These are phyloP conservation scores for Drusus annulatus DNA, from an alignment of 1,140 invertebrate species.

Conservation along the genomic window DNA sequence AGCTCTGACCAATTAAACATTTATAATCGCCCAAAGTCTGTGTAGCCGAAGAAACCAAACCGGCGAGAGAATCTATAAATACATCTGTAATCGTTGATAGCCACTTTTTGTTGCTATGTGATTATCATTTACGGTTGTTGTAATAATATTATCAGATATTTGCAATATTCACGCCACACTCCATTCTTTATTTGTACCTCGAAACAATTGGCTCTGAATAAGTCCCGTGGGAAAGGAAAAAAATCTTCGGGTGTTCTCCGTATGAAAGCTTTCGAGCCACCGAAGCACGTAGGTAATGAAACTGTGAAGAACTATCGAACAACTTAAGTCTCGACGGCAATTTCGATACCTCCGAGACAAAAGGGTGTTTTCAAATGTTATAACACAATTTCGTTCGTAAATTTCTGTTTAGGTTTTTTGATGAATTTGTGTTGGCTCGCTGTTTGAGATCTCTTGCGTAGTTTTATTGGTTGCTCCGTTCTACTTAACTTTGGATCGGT, in stretches of 20 bases:
- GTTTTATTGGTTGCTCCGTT: constrained; percentile 14
- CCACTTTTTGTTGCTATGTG: no score
- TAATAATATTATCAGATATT: constrained; percentile 13
- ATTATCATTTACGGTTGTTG: not conserved
- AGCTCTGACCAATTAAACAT: no score
- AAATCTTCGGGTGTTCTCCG: not conserved
- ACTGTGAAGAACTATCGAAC: not conserved
- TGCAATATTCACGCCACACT: constrained; percentile 1
- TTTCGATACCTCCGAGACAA: not conserved
- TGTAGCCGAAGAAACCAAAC: no score
- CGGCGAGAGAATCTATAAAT: no score
- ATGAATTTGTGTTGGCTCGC: not conserved
- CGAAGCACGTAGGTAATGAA: constrained; percentile 20
- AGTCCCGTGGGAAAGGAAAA: constrained; percentile 20
- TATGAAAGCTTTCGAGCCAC: constrained; percentile 5
- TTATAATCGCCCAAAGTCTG: no score
- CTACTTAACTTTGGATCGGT: constrained; percentile 7
- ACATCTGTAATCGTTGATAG: no score
- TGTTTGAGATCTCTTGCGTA: not conserved
- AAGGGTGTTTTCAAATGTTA: not conserved
- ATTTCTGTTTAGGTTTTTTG: not conserved
- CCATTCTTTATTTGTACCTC: not conserved
- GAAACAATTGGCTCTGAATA: not conserved
- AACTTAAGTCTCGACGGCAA: not conserved
- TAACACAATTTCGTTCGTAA: not conserved